Percentiles rank a stretch among this genome's conserved stretches.
Evolutionary conservation across 2,888 invertebrate genomes (phyloP).

Genomic region (Crossocerus cetratus): DNA sequence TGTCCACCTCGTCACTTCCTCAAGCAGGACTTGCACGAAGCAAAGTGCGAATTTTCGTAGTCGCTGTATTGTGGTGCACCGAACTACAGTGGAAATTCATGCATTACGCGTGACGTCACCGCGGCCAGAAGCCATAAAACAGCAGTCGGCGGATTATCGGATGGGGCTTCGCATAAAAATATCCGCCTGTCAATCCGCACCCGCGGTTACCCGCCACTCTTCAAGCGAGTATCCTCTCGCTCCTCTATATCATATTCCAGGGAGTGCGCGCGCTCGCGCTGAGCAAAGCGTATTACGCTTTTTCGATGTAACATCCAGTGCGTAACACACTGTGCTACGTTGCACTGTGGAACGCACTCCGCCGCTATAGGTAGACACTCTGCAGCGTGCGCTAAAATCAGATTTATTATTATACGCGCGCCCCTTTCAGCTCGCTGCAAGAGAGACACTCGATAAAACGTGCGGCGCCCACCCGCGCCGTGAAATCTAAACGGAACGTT

Average conservation of each 20-base stretch:
- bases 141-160: conserved; percentile 69
- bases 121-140: conserved; percentile 72
- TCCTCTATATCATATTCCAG: conserved; percentile 4
- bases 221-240: too few species aligned
- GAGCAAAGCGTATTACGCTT: conserved; percentile 15
- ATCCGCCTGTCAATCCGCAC: conserved; percentile 70
- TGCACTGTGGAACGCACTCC: too few species aligned
- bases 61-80: conserved; percentile 6
- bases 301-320: background rate
- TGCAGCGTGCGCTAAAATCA: too few species aligned
- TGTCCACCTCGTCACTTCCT: too few species aligned
- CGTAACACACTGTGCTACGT: too few species aligned
- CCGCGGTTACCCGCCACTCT: conserved; percentile 32
- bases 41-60: conserved; percentile 1
- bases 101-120: conserved; percentile 63
- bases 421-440: too few species aligned
- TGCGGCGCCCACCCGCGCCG: too few species aligned
- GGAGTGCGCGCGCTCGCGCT: background rate
- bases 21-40: background rate
- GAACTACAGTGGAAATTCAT: conserved; percentile 55
- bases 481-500: too few species aligned
- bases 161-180: conserved; percentile 75
- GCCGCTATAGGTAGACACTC: too few species aligned
- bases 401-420: too few species aligned
- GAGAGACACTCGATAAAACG: too few species aligned